Base-by-base conservation (phyloP, 2,113 vertebrate species). In the Mastomys natalensis region DNA sequence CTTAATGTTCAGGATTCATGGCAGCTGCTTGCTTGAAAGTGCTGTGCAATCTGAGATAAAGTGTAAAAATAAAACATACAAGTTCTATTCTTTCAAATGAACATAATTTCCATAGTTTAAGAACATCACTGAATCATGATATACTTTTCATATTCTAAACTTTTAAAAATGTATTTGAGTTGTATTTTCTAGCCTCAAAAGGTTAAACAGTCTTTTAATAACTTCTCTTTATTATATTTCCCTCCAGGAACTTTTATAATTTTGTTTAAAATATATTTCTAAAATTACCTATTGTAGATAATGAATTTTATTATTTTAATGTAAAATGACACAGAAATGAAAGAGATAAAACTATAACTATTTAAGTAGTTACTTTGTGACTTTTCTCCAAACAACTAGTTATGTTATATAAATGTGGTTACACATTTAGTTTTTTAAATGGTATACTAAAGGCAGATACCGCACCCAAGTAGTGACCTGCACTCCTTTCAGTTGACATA, bases 31-130 rank as follows among this genome's bases (percentile, higher is more conserved):
- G 13, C 31, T 94, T 90, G 55, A 93, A 95, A 95, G 48, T 86
- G 55, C 89, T 95, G 66, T 96, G 89, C n/a, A 93, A 87, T 93
- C 24, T 55, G 87, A 95, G 76, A 93, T 26, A 70, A 53, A 90
- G 81, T 51, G 3, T 88, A 90, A 97, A 96, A 97, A 95, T 96
- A 97, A 95, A 96, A 73, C n/a, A n/a, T 22, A 87, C 62, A 22
- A 64, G 68, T 68, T 70, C 15, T 96, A 31, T 81, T 92, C 40
- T 94, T 82, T 93, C 66, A 94, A 90, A 90, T 76, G 55, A 64
- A 43, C 92, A 66, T n/a, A 21, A 82, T 92, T 95, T 95, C 12
- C 90, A 93, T 81, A 92, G 37, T 73, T 96, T 95, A 34, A 90
- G 84, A 48, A 81, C 76, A 95, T 92, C 58, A 34, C 73, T 93